Evolutionary conservation across 2,888 invertebrate genomes (phyloP), one percentile per base, ranked within the genome.

Genomic region (Hemaris fuciformis): DNA sequence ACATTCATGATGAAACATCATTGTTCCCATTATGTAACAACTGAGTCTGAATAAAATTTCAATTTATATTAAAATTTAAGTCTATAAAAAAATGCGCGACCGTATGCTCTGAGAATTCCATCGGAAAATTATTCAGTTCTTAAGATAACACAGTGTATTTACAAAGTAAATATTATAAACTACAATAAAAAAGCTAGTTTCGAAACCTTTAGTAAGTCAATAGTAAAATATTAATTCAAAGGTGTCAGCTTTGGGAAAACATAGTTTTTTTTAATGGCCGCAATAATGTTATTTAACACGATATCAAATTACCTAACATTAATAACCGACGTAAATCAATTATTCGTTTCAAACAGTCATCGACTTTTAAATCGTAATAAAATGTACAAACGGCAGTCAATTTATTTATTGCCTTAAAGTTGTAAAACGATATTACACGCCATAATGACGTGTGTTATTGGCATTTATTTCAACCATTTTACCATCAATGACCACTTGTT

Each of bases 341-440:
- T 89, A 91, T 90, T 85, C 86, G 84, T 87, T 85, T 85, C 79
- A 85, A 88, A 84, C 87, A 89, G 81, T 89, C 89, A 85, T 89
- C 87, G 89, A 91, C 87, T 91, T 88, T 91, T 89, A 91, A 92
- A 91, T 91, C 85, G 89, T 88, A 91, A 91, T 92, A 91, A 91
- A 91, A 88, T 90, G 82, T 87, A 90, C 88, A 85, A 90, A 85
- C 90, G 84, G 89, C 90, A 90, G 89, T 90, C 88, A 88, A 89
- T 90, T 85, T 89, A 90, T 91, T 92, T 91, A 91, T 89, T 89
- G 86, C 91, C 83, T 84, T 85, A 82, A 88, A 91, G 92, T 89
- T 90, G 91, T 92, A 89, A 91, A 92, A 86, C 88, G 82, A 90
- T 91, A 90, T 91, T 89, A 90, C 87, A 91, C 86, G 86, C 84